phyloP scores from a whole-genome alignment of 2,113 vertebrate species.

The Prietella phreatophila region DNA sequence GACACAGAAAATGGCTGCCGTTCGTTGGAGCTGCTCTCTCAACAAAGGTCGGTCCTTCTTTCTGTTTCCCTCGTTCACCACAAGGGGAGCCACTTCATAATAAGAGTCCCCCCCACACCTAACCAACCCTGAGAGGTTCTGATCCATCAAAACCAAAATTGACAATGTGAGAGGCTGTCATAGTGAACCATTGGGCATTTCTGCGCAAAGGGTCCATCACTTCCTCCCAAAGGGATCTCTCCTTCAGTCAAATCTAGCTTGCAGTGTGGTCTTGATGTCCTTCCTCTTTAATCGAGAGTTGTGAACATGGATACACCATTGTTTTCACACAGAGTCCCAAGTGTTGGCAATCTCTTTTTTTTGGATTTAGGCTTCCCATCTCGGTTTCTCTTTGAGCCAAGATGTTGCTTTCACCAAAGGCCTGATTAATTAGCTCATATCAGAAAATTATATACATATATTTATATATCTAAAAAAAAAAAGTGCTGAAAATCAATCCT shows the following conservation, averaged over 20 bases:
- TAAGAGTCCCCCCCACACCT: constrained; percentile 50
- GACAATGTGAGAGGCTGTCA: constrained; percentile 5
- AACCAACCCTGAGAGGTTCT: constrained; percentile 38
- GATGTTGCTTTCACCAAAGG: neutral
- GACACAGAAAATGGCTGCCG: constrained; percentile 70
- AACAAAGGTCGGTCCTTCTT: constrained; percentile 74
- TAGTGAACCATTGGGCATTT: neutral
- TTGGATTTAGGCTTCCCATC: neutral
- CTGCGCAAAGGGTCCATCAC: neutral
- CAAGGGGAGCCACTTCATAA: constrained; percentile 60
- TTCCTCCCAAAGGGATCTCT: neutral
- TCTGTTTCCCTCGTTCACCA: constrained; percentile 66
- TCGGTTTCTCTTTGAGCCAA: neutral
- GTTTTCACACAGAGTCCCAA: neutral
- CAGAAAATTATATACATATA: neutral
- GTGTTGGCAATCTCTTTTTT: neutral
- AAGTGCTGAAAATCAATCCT: neutral
- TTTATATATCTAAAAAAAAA: neutral
- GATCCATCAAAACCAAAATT: constrained; percentile 23
- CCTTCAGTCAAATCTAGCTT: neutral
- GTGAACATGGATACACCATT: neutral
- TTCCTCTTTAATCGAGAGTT: neutral
- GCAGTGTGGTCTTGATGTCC: neutral
- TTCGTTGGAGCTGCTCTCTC: constrained; percentile 69
- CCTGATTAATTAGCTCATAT: neutral